Percentiles rank a stretch among this genome's conserved stretches.
phyloP scores from a whole-genome alignment of 2,113 vertebrate species.

The Lepisosteus osseus region DNA sequence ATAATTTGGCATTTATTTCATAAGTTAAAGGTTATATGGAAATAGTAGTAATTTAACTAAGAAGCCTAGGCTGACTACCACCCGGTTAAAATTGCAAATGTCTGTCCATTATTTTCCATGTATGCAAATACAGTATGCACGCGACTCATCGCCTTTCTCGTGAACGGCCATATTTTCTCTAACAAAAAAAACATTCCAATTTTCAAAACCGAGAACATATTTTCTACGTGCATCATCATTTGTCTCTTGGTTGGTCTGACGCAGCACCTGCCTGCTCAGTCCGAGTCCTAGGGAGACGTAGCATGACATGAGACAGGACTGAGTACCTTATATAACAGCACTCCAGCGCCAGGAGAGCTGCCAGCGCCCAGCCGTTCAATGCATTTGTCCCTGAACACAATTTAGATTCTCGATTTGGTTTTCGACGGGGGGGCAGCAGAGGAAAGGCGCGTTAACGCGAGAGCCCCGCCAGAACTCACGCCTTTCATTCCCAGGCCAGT shows the following conservation, averaged over 20 bases:
- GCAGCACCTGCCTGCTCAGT: not conserved
- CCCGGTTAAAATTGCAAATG: too few species aligned
- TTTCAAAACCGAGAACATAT: too few species aligned
- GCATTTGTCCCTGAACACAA: not conserved
- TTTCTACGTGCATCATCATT: not conserved
- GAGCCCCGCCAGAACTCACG: not conserved
- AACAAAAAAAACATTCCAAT: too few species aligned
- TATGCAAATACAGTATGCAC: too few species aligned
- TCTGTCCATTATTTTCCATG: too few species aligned
- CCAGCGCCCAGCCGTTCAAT: not conserved
- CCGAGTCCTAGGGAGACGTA: not conserved
- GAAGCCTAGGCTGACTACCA: too few species aligned
- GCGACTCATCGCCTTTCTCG: too few species aligned
- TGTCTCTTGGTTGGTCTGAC: not conserved
- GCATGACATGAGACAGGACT: slow-evolving; percentile 10
- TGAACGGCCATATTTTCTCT: too few species aligned
- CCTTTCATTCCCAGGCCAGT: too few species aligned
- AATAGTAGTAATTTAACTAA: too few species aligned
- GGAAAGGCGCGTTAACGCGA: not conserved
- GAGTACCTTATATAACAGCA: slow-evolving; percentile 8
- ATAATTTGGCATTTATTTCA: too few species aligned
- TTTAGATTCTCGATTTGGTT: not conserved
- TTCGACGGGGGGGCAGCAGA: not conserved
- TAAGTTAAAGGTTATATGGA: too few species aligned
- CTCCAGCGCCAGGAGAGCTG: not conserved